Evolutionary conservation across 1,140 invertebrate genomes (phyloP).

Genomic region (Lerema accius): DNA sequence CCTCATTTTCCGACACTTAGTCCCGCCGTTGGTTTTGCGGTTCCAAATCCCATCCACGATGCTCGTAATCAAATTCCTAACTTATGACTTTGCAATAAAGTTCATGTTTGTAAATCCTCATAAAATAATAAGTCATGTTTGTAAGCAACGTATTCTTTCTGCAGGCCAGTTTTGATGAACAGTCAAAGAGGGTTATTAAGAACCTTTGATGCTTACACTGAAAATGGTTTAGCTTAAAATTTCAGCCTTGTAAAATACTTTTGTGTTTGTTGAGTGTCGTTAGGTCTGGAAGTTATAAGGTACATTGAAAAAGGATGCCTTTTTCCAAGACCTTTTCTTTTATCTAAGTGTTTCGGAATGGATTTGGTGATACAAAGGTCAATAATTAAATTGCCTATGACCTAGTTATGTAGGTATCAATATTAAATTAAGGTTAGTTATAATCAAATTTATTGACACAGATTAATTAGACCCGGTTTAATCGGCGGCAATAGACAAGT

Average conservation of each 20-base stretch:
- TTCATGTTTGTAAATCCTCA: not conserved
- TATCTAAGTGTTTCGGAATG: no score
- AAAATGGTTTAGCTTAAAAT: conserved; percentile 61
- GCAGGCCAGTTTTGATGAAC: conserved; percentile 50
- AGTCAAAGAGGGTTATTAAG: conserved; percentile 56
- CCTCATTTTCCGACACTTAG: conserved; percentile 66
- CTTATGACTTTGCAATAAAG: not conserved
- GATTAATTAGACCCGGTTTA: no score
- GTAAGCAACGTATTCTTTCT: conserved; percentile 38
- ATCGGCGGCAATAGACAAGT: no score
- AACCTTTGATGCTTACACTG: conserved; percentile 53
- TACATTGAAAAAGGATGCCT: conserved; percentile 46
- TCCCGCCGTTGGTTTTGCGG: conserved; percentile 40
- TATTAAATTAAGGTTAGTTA: no score
- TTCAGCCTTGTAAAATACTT: conserved; percentile 59
- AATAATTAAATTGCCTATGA: no score
- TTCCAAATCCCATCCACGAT: conserved; percentile 36
- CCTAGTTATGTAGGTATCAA: no score
- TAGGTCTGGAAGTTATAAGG: conserved; percentile 53
- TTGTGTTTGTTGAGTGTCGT: conserved; percentile 58
- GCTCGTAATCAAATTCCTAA: not conserved
- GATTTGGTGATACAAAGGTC: no score
- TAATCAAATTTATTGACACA: no score
- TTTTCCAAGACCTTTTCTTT: conserved; percentile 56
- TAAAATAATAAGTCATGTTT: not conserved